Evolutionary conservation across 2,113 vertebrate species (phyloP), one percentile per base, ranked within the genome.

Genomic region (Brachyistius frenatus): DNA sequence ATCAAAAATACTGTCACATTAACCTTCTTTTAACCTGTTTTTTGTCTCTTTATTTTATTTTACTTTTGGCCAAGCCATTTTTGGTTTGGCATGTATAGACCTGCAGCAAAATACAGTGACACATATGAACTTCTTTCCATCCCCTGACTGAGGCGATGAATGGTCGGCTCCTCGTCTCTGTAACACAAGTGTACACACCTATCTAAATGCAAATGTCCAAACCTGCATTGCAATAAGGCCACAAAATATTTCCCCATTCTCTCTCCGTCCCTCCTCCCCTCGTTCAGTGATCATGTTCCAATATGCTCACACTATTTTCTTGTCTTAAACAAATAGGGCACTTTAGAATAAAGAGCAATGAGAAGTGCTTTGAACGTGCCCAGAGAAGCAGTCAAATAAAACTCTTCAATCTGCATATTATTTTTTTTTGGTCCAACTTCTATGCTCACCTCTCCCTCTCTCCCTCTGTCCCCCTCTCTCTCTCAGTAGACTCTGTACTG

Each of bases 191-290:
- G 94, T 94, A 93, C 87, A 82, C 89, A 93, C 89, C 92, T 86
- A 95, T 96, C 94, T 95, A 96, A 96, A 96, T 96, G 95, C 95
- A 95, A 96, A 96, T 96, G 91, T 90, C 75, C 80, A 79, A 78
- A 84, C 57, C 84, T 84, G 78, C 81, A 83, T 31, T 64, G 78
- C 76, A 89, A 86, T 74, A 85, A 81, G 66, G 41, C 86, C 49
- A 31, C 73, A 52, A 47, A 68, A 76, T 70, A 52, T 77, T 58
- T 41, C 67, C 55, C 47, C 69, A n/a, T 60, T 69, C 68, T 61
- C 52, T 32, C 30, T 35, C 55, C 37, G 36, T 36, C 71, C 39
- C 58, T 52, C 35, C 41, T 36, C 53, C 15, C 10, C 30, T 63
- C 11, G 15, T 62, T 54, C 35, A n/a, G 7, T 13, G 60, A 44